Base-by-base conservation (phyloP, 1,140 invertebrate genomes). In the Pseudomyrmex gracilis region DNA sequence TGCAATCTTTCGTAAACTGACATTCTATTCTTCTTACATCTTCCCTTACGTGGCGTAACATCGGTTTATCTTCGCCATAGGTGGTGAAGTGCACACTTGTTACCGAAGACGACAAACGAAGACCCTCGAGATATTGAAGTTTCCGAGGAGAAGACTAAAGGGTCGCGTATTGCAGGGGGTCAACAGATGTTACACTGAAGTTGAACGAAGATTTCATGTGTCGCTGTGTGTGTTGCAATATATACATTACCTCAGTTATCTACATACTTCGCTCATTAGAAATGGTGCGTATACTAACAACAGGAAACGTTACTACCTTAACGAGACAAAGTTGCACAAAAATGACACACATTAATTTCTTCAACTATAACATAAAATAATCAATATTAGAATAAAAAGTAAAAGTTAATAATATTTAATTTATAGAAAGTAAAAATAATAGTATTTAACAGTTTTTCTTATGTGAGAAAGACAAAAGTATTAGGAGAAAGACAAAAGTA, bases 61-160 rank as follows among this genome's bases (percentile, higher is more conserved):
- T 63, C 61, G 12, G 67, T 83, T 84, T 61, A 73, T 64, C 60
- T 66, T 70, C 61, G 51, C 70, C 9, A 24, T 74, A 60, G 78
- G 60, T 83, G 83, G 63, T 84, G 51, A n/a, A 80, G 76, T 70
- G 68, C 8, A 45, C 84, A 85, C 84, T 85, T 84, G 84, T 85
- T 84, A 74, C 80, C 24, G 43, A 83, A 64, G 71, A 53, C 34
- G 34, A 60, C 47, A 64, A 73, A 71, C 34, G 45, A 58, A 13
- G 53, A 80, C 20, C n/a, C 66, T 80, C 76, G 76, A 80, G 66
- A 60, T 70, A 80, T 60, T 47, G n/a, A 71, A 84, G 67, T 83
- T 83, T 12, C 47, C n/a, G 7, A 55, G 47, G 13, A 55, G 53
- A 43, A 51, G 68, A 60, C 61, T 73, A 74, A 76, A 85, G 82